phyloP scores from a whole-genome alignment of 2,888 invertebrate species.

The Drosophila crucigera region DNA sequence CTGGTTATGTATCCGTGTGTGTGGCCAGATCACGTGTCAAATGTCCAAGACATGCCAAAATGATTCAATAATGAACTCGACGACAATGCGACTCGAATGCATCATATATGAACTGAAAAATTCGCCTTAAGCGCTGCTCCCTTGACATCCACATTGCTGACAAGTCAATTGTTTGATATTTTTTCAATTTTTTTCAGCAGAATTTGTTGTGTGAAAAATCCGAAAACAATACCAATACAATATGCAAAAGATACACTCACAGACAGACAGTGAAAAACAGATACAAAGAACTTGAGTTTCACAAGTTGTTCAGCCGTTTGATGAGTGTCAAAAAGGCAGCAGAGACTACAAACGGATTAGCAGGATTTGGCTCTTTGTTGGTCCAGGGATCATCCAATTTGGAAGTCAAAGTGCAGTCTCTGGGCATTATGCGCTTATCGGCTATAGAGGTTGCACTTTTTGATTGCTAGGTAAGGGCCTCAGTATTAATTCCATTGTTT shows the following conservation, averaged over 20 bases:
- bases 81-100: constrained; percentile 56
- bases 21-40: constrained; percentile 77
- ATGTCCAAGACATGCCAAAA: constrained; percentile 42
- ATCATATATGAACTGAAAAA: constrained; percentile 53
- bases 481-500: constrained; percentile 33
- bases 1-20: constrained; percentile 57
- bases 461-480: constrained; percentile 43
- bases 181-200: constrained; percentile 50
- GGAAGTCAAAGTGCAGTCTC: constrained; percentile 75
- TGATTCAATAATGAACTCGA: constrained; percentile 77
- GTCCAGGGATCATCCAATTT: constrained; percentile 71
- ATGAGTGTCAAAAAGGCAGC: constrained; percentile 79
- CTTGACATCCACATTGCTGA: constrained; percentile 73
- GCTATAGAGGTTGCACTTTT: constrained; percentile 47
- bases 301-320: constrained; percentile 62
- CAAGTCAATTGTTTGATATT: constrained; percentile 68
- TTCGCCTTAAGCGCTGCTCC: constrained; percentile 60
- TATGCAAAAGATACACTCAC: constrained; percentile 69
- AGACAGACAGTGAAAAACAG: not conserved
- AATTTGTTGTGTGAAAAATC: constrained; percentile 60
- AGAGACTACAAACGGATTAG: constrained; percentile 71
- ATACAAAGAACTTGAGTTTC: constrained; percentile 58
- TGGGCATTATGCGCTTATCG: constrained; percentile 71
- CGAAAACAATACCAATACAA: constrained; percentile 53
- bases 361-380: constrained; percentile 73